A percentile compares a stretch with the other conserved stretches of the same genome.
These are phyloP conservation scores for Drosophila varians DNA, from an alignment of 1,140 invertebrate species.

Conservation along the genomic window DNA sequence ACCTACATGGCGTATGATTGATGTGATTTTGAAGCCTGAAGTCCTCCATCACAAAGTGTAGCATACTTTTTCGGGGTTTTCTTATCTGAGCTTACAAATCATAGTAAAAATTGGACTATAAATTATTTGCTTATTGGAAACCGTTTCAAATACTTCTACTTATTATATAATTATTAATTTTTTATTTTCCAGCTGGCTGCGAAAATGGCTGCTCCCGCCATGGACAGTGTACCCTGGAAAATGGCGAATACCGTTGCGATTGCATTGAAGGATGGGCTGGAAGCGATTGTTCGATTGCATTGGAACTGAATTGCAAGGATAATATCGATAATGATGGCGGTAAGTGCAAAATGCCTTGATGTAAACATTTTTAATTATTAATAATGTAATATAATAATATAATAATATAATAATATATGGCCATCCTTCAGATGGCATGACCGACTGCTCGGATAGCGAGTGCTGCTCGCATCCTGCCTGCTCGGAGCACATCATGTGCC, in stretches of 20 bases:
- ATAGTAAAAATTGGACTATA: too few relatives aligned
- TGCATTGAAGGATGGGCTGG: slow-evolving; percentile 97
- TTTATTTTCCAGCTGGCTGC: slow-evolving; percentile 92
- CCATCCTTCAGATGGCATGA: slow-evolving; percentile 94
- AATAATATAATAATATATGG: too few relatives aligned
- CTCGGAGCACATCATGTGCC: slow-evolving; percentile 95
- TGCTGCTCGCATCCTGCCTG: slow-evolving; percentile 94
- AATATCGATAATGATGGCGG: slow-evolving; percentile 98
- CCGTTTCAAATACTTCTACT: too few relatives aligned
- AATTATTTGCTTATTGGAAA: too few relatives aligned
- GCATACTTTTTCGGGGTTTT: not conserved
- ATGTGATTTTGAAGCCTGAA: not conserved
- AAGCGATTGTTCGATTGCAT: slow-evolving; percentile 93
- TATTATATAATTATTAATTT: not conserved
- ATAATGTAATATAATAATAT: too few relatives aligned
- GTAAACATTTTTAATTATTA: too few relatives aligned
- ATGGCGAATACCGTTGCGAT: slow-evolving; percentile 94
- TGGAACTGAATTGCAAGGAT: slow-evolving; percentile 97
- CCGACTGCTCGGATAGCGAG: slow-evolving; percentile 99
- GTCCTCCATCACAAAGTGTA: not conserved
- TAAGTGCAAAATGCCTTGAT: slow-evolving; percentile 86
- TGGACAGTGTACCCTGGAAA: slow-evolving; percentile 93
- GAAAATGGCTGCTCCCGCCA: slow-evolving; percentile 95
- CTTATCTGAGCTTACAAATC: too few relatives aligned
- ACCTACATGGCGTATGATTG: not conserved